Base-by-base conservation (phyloP, 1,140 invertebrate species). In the Drosophila mojavensis region DNA sequence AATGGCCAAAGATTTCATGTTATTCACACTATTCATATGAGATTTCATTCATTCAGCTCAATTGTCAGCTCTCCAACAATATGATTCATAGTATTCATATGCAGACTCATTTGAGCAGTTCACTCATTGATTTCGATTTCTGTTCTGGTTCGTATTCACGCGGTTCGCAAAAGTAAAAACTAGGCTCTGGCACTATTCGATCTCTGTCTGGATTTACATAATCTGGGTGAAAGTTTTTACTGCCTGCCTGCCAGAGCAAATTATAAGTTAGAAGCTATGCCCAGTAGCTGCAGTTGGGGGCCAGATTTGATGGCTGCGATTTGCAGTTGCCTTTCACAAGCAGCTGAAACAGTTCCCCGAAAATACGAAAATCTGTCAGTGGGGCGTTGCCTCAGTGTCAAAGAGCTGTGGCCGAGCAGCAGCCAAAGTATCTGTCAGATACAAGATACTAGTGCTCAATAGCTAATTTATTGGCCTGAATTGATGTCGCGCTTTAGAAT, bases 341-440 rank as follows among this genome's bases (percentile, higher is more conserved):
- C 5, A 54, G 78, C 5, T 47, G 10, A 50, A 41, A 7, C 11
- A 47, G n/a, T 62, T 43, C 13, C 54, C 30, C 81, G 51, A 47
- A 54, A 58, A 55, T 58, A 50, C 61, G 6, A 24, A 86, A 79
- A 83, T 83, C 83, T 89, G 84, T 89, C 83, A 83, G 80, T 89
- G 80, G 84, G 83, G 83, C 83, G 83, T 86, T 83, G 76, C 84
- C 82, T 71, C 76, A 77, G 72, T 88, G 82, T 86, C 82, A 88
- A 84, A 72, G 69, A 64, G 24, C 15, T 68, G 20, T 54, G 53
- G 56, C 41, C 15, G 67, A 76, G 30, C 62, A 28, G 26, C 70
- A 17, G 20, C 28, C 54, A 60, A 64, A 83, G 80, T 77, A 83
- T 80, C 84, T 80, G 71, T 62, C 84, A 70, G 84, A 79, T 83